Evolutionary conservation across 2,113 vertebrate species (phyloP).

Genomic region (Bombycilla garrulus): DNA sequence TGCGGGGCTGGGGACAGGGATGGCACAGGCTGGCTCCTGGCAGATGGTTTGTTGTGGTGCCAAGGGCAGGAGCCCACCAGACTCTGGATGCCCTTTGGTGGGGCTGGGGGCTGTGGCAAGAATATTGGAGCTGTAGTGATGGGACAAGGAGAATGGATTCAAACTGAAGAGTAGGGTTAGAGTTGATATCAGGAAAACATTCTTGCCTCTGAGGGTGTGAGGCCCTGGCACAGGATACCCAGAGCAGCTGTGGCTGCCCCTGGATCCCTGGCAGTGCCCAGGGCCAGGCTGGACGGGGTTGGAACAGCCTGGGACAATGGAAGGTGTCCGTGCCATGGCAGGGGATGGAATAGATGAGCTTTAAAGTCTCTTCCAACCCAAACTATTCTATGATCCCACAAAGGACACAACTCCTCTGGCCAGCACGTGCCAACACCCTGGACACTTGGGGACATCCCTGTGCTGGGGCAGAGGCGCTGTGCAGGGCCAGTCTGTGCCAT

Average conservation of each 20-base stretch:
- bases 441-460: not conserved
- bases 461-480: not conserved
- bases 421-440: fast-evolving
- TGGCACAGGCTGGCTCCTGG: not conserved
- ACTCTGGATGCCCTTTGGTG: not conserved
- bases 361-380: not conserved
- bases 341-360: not conserved
- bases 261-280: not conserved
- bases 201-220: fast-evolving
- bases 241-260: not conserved
- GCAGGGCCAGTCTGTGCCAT: not conserved
- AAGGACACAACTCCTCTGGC: fast-evolving
- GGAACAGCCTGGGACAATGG: not conserved
- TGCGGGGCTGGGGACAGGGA: not conserved
- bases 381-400: not conserved
- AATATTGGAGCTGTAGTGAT: not conserved
- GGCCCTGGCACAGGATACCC: not conserved
- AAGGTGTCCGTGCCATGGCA: not conserved
- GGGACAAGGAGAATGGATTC: not conserved
- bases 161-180: not conserved
- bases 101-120: not conserved
- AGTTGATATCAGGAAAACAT: not conserved
- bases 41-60: not conserved
- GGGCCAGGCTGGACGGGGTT: not conserved
- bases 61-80: not conserved